Evolutionary conservation across 2,797 vertebrate species (phyloP).

Genomic region (Gadopsis bispinosus): DNA sequence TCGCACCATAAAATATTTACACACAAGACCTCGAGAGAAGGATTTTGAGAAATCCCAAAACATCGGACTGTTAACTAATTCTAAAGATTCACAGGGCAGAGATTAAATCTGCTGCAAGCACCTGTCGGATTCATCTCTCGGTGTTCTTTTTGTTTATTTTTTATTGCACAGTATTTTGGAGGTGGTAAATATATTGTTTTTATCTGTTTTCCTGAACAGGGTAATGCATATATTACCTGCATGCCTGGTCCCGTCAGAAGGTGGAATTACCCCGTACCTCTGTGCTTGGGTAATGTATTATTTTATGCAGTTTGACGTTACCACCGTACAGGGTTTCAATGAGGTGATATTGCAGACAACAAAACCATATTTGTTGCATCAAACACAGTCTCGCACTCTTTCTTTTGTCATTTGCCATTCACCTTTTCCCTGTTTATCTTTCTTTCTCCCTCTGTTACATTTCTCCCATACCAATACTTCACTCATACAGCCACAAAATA

Average conservation of each 20-base stretch:
- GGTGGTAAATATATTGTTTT: conserved; percentile 44
- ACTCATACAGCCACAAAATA: conserved; percentile 27
- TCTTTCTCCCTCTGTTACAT: conserved; percentile 4
- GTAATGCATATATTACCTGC: conserved; percentile 97
- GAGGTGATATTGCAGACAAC: conserved; percentile 30
- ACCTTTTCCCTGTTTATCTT: conserved; percentile 7
- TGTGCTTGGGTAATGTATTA: conserved; percentile 91
- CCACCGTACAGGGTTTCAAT: conserved; percentile 32
- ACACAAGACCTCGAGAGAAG: conserved; percentile 36
- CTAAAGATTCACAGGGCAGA: conserved; percentile 24
- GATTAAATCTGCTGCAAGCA: conserved; percentile 24
- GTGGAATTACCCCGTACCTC: conserved; percentile 97
- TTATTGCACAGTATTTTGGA: conserved; percentile 25
- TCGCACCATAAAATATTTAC: conserved; percentile 62
- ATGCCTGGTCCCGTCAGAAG: conserved; percentile 98
- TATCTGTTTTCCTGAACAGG: conserved; percentile 83
- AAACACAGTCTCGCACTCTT: neutral
- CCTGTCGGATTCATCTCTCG: conserved; percentile 35
- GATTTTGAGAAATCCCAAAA: conserved; percentile 37
- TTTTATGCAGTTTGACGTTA: conserved; percentile 38
- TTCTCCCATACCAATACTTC: conserved; percentile 17
- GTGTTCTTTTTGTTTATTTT: conserved; percentile 19
- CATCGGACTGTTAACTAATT: conserved; percentile 42
- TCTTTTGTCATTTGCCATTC: conserved; percentile 23
- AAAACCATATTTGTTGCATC: conserved; percentile 40